These are phyloP conservation scores for Ochotona princeps DNA, from an alignment of 2,113 vertebrate species.

Conservation along the genomic window DNA sequence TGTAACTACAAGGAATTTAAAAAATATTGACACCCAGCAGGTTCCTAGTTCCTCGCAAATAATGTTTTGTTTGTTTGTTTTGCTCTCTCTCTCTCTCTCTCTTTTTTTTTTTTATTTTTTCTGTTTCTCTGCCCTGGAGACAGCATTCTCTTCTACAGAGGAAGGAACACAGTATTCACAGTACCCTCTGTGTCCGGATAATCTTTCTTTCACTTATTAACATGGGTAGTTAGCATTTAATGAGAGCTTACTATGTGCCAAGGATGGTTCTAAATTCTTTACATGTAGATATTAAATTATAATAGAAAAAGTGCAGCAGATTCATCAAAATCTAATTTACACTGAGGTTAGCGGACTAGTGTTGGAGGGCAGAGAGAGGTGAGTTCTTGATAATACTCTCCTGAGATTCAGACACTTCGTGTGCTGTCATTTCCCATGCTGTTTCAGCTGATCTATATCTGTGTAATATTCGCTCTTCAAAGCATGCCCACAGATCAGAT, in stretches of 20 bases:
- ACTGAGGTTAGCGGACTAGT: accelerated
- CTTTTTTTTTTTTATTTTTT: background rate
- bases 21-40: background rate
- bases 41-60: background rate
- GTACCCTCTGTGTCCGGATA: constrained; percentile 18
- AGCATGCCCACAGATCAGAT: too few species aligned
- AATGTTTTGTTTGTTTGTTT: background rate
- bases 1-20: background rate
- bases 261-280: background rate
- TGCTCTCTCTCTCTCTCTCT: too few species aligned
- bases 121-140: background rate
- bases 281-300: background rate
- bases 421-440: background rate
- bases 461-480: background rate
- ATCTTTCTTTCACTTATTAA: background rate
- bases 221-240: constrained; percentile 3
- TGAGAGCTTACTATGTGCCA: background rate
- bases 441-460: background rate
- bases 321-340: background rate
- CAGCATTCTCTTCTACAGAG: background rate
- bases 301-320: background rate
- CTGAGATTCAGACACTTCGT: background rate
- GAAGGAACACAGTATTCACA: background rate
- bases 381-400: background rate
- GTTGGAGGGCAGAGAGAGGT: background rate